Evolutionary conservation across 2,797 vertebrate species (phyloP).

Genomic region (Microtus californicus): DNA sequence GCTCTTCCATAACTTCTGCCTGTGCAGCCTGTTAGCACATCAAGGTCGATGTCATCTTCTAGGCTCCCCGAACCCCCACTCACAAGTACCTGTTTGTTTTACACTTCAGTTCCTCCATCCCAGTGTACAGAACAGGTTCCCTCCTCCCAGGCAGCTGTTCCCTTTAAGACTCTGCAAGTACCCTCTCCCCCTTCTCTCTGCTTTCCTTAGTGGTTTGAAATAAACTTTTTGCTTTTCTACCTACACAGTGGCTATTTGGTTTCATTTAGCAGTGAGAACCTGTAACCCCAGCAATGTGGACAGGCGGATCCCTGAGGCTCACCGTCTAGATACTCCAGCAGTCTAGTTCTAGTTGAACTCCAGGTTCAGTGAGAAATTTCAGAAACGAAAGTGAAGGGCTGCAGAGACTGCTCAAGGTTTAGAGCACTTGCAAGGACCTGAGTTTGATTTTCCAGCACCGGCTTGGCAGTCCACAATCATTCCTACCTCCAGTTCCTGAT

Average conservation of each 20-base stretch:
- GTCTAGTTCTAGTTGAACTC: not conserved
- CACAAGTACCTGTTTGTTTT: not conserved
- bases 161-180: not conserved
- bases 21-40: not conserved
- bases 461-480: not conserved
- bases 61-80: not conserved
- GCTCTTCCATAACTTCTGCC: not conserved
- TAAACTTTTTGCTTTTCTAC: not conserved
- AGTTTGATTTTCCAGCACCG: not conserved
- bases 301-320: not conserved
- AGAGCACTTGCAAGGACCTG: not conserved
- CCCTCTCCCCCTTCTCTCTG: not conserved
- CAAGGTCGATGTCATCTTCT: not conserved
- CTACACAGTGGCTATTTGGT: no score
- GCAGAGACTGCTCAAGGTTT: not conserved
- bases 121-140: no score
- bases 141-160: not conserved
- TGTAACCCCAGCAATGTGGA: not conserved
- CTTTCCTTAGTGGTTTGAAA: not conserved
- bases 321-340: not conserved
- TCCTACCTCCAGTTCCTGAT: not conserved
- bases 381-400: not conserved
- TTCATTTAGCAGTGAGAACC: not conserved
- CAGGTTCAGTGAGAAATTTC: not conserved
- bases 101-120: not conserved